Conservation (phyloP, 2,888 invertebrate genomes). For the Eucera pruinosa region DNA sequence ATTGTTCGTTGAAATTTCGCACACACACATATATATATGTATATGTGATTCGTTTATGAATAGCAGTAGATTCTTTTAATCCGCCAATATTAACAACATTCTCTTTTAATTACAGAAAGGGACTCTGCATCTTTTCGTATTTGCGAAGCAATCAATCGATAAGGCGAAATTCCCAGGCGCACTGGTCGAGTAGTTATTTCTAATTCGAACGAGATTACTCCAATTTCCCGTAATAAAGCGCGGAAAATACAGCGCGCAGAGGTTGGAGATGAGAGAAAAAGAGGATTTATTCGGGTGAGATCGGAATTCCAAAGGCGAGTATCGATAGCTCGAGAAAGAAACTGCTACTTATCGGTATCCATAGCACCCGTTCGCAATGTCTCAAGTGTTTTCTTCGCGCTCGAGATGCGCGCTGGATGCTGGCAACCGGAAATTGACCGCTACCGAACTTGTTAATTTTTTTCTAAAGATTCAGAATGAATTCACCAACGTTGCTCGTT, state of each 20-base stretch:
- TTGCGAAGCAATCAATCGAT: slow-evolving; percentile 22
- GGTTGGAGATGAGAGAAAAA: neutral
- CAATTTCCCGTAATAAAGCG: slow-evolving; percentile 35
- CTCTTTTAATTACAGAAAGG: no score
- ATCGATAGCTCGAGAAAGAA: slow-evolving; percentile 46
- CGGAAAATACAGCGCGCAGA: slow-evolving; percentile 16
- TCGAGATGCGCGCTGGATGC: slow-evolving; percentile 40
- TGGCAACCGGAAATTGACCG: slow-evolving; percentile 62
- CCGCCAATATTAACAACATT: no score
- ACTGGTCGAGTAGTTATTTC: slow-evolving; percentile 23
- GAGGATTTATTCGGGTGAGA: neutral
- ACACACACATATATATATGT: no score
- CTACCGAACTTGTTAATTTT: slow-evolving; percentile 26
- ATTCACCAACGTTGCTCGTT: no score
- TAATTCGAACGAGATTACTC: slow-evolving; percentile 24
- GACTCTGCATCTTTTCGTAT: no score
- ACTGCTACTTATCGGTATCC: slow-evolving; percentile 40
- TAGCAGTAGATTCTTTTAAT: no score
- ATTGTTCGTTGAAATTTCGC: no score
- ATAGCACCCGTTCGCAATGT: slow-evolving; percentile 48
- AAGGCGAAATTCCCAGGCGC: neutral
- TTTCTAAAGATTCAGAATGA: no score
- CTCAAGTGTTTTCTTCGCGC: slow-evolving; percentile 58
- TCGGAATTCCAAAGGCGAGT: slow-evolving; percentile 46
- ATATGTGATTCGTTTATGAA: no score